These are phyloP conservation scores for Sturnus vulgaris DNA, from an alignment of 2,113 vertebrate species.

Conservation along the genomic window DNA sequence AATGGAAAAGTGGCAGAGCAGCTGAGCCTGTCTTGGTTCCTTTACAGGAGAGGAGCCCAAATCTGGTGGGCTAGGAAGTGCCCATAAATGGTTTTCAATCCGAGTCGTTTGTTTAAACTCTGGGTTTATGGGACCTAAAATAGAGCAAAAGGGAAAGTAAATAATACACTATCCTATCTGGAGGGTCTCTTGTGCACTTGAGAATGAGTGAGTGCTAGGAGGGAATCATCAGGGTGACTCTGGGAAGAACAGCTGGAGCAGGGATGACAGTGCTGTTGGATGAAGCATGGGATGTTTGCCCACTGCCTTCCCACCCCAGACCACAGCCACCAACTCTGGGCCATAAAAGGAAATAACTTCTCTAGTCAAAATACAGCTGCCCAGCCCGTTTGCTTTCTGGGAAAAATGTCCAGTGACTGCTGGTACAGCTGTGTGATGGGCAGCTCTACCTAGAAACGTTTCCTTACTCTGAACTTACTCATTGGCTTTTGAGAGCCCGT, in stretches of 20 bases:
- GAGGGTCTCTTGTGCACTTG: background rate
- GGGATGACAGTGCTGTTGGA: fast-evolving
- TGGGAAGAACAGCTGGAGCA: background rate
- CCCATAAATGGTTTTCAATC: background rate
- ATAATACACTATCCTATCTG: background rate
- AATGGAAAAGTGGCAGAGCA: background rate
- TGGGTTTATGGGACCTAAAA: background rate
- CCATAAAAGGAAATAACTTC: constrained; percentile 23
- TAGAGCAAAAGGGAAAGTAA: background rate
- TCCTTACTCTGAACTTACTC: background rate
- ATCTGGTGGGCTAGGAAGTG: fast-evolving
- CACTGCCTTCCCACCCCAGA: background rate
- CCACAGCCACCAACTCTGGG: background rate
- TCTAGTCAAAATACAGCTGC: constrained; percentile 32
- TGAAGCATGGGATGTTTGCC: background rate
- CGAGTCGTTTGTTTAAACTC: background rate
- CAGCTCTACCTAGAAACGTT: constrained; percentile 1
- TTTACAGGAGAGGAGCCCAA: background rate
- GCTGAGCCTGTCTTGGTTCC: background rate
- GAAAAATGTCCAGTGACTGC: constrained; percentile 1
- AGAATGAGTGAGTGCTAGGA: background rate
- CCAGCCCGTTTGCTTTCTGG: background rate
- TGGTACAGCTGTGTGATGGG: background rate
- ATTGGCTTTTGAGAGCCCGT: background rate
- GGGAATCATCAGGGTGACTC: background rate